Evolutionary conservation across 2,113 vertebrate species (phyloP).

Genomic region (Erythrocebus patas): DNA sequence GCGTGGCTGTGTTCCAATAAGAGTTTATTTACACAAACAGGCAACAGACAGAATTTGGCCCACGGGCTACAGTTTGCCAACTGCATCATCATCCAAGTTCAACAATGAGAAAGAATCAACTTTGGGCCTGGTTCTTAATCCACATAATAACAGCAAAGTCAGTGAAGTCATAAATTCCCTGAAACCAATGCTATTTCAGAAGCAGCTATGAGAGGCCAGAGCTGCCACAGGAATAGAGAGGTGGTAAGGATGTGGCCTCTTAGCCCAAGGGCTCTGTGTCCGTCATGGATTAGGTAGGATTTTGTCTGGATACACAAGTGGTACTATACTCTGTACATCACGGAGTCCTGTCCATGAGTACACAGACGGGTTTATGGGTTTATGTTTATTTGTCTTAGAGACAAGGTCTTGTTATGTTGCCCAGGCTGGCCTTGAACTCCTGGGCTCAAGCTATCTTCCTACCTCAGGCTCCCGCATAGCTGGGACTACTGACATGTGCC

Average conservation of each 20-base stretch:
- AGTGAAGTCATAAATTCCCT: not conserved
- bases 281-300: not conserved
- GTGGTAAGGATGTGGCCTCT: not conserved
- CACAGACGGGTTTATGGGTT: not conserved
- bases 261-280: not conserved
- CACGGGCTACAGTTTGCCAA: not conserved
- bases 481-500: not conserved
- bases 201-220: not conserved
- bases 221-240: not conserved
- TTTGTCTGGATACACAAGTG: not conserved
- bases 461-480: not conserved
- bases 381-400: not conserved
- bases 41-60: not conserved
- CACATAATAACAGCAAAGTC: not conserved
- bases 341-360: not conserved
- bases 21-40: constrained; percentile 6
- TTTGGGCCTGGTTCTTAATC: not conserved
- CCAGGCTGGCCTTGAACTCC: not conserved
- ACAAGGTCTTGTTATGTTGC: not conserved
- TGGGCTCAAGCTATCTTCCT: not conserved
- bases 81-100: not conserved
- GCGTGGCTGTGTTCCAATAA: not conserved
- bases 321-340: not conserved
- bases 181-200: not conserved
- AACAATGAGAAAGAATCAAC: not conserved